These are phyloP conservation scores for Lepus americanus DNA, from an alignment of 2,113 vertebrate species.

Conservation along the genomic window DNA sequence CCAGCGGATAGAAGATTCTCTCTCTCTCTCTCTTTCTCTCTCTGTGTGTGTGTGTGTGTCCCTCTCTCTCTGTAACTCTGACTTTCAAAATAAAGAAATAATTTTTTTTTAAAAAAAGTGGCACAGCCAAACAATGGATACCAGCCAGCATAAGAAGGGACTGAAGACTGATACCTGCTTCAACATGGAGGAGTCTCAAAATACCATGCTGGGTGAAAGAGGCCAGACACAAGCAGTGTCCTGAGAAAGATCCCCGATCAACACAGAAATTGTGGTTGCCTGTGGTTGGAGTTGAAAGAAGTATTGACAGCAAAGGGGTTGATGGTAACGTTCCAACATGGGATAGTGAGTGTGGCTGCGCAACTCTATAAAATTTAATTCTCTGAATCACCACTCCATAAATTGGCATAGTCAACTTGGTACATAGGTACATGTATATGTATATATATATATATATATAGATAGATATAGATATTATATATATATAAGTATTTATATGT, in stretches of 20 bases:
- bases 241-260: background rate
- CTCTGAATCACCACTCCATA: slow-evolving; percentile 50
- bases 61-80: no score
- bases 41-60: no score
- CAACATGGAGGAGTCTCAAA: background rate
- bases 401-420: slow-evolving; percentile 36
- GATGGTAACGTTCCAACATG: background rate
- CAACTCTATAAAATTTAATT: background rate
- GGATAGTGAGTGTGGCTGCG: accelerated
- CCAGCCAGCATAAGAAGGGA: background rate
- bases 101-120: background rate
- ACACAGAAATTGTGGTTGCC: background rate
- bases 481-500: no score
- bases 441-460: no score
- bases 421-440: no score
- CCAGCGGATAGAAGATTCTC: no score
- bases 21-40: no score
- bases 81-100: no score
- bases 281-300: background rate
- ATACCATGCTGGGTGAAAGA: background rate
- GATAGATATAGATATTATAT: no score
- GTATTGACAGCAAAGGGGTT: accelerated
- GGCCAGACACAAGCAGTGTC: background rate
- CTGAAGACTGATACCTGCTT: accelerated
- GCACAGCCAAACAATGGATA: accelerated